Evolutionary conservation across 2,888 invertebrate species (phyloP).

Genomic region (Anorthoa munda): DNA sequence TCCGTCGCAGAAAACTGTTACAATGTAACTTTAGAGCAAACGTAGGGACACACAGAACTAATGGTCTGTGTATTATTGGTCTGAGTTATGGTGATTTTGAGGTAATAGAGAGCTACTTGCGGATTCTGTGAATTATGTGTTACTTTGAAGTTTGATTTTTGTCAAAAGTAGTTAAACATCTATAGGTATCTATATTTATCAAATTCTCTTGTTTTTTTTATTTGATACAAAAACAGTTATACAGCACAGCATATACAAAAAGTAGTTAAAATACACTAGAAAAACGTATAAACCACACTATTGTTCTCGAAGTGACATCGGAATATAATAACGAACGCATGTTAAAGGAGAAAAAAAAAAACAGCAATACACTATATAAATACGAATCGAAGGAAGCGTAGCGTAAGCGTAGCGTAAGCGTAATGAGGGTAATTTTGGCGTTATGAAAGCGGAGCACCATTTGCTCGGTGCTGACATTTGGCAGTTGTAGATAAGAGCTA

Average conservation of each 20-base stretch:
- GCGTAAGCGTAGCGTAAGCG: too few relatives aligned
- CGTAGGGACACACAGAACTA: constrained; percentile 34
- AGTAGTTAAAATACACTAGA: too few relatives aligned
- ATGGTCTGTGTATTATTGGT: constrained; percentile 38
- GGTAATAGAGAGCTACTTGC: constrained; percentile 7
- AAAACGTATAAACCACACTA: too few relatives aligned
- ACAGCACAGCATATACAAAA: too few relatives aligned
- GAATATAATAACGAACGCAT: too few relatives aligned
- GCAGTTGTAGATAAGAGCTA: neutral
- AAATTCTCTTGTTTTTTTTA: too few relatives aligned
- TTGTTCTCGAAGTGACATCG: too few relatives aligned
- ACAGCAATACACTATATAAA: too few relatives aligned
- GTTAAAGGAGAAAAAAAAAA: too few relatives aligned
- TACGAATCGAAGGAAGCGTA: too few relatives aligned
- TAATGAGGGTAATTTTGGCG: neutral
- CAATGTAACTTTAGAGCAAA: constrained; percentile 43
- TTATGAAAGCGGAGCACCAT: neutral
- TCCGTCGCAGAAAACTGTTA: constrained; percentile 17
- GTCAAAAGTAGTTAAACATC: neutral
- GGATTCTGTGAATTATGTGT: constrained; percentile 4
- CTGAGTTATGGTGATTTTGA: constrained; percentile 25
- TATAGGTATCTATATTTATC: too few relatives aligned
- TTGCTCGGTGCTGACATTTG: neutral
- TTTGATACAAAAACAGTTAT: too few relatives aligned
- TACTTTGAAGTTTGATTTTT: constrained; percentile 18